A percentile compares a stretch with the other conserved stretches of the same genome.
These are phyloP conservation scores for Maconellicoccus hirsutus DNA, from an alignment of 1,140 invertebrate genomes.

Conservation along the genomic window DNA sequence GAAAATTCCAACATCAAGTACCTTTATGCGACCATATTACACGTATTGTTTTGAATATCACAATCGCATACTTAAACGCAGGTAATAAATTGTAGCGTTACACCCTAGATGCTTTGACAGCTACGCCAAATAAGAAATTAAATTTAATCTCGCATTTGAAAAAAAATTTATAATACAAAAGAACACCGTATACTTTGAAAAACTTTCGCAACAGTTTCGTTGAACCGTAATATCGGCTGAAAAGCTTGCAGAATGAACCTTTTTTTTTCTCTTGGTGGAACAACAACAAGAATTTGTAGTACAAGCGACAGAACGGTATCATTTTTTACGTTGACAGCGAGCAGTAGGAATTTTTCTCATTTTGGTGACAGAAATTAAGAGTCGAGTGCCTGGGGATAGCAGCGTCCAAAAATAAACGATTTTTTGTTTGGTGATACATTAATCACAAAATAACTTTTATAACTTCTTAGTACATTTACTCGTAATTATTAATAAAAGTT, in stretches of 20 bases:
- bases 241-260: neutral
- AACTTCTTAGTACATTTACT: too few relatives aligned
- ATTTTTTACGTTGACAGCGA: slow-evolving; percentile 4
- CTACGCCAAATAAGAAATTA: neutral
- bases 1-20: too few relatives aligned
- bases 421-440: too few relatives aligned
- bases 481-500: too few relatives aligned
- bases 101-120: neutral
- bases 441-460: neutral
- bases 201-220: too few relatives aligned
- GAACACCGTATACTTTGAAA: too few relatives aligned
- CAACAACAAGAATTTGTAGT: neutral
- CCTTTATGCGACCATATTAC: too few relatives aligned
- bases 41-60: too few relatives aligned
- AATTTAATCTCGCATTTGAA: neutral
- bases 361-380: neutral
- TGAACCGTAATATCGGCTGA: too few relatives aligned
- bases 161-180: neutral
- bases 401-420: too few relatives aligned
- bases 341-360: neutral
- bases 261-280: neutral
- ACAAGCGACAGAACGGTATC: neutral
- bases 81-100: neutral
- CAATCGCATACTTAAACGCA: neutral
- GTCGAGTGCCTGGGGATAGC: neutral